phyloP scores from a whole-genome alignment of 2,797 vertebrate species.

The Danio kyathit region DNA sequence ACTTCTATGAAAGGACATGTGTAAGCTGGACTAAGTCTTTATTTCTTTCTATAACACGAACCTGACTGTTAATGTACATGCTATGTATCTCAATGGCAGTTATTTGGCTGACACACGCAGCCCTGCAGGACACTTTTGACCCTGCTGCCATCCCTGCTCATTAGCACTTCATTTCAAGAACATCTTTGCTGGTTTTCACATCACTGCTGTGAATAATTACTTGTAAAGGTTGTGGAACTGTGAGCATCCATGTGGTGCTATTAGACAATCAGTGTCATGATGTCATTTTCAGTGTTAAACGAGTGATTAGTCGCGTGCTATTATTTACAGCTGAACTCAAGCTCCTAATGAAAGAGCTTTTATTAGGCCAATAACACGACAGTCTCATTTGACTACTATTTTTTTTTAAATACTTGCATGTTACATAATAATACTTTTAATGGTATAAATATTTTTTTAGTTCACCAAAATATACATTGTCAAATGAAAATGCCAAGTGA shows the following conservation, averaged over 20 bases:
- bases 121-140: neutral
- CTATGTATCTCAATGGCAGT: neutral
- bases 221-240: neutral
- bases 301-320: neutral
- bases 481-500: no score
- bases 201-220: neutral
- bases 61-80: neutral
- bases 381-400: no score
- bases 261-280: neutral
- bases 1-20: neutral
- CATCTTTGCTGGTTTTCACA: neutral
- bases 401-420: no score
- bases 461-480: no score
- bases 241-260: neutral
- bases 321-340: neutral
- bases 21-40: neutral
- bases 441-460: no score
- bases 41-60: neutral
- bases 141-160: neutral
- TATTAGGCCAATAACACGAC: neutral
- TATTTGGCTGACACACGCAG: neutral
- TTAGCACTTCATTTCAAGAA: neutral
- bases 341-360: neutral
- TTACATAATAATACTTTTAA: no score
- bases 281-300: neutral